phyloP scores from a whole-genome alignment of 2,888 invertebrate genomes.

The Ochlodes sylvanus region DNA sequence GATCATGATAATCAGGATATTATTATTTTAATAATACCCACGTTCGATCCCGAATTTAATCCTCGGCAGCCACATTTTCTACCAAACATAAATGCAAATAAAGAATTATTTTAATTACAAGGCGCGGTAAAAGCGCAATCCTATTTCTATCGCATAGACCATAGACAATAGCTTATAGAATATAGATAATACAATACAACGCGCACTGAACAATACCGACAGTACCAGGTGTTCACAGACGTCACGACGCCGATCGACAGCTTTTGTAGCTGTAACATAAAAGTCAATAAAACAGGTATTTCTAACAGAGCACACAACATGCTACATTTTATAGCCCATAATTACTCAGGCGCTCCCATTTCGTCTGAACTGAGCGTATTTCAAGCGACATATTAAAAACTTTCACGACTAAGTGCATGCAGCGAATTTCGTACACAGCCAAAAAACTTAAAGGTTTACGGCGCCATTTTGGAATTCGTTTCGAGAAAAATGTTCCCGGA shows the following conservation, averaged over 20 bases:
- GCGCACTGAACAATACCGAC: no score
- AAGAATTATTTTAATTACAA: no score
- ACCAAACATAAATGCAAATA: no score
- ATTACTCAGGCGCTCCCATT: background rate
- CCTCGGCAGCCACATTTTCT: no score
- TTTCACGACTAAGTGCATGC: constrained; percentile 21
- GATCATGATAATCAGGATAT: no score
- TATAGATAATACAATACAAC: no score
- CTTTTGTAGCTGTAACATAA: background rate
- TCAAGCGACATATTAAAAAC: constrained; percentile 18
- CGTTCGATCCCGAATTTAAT: no score
- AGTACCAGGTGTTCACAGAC: no score
- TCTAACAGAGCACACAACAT: constrained; percentile 1
- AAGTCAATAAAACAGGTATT: constrained; percentile 6
- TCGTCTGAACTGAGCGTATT: constrained; percentile 4
- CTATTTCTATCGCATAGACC: no score
- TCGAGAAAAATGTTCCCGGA: constrained; percentile 4
- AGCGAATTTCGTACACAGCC: constrained; percentile 20
- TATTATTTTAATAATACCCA: no score
- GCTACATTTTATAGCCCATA: constrained; percentile 8
- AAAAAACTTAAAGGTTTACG: constrained; percentile 17
- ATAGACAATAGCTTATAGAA: no score
- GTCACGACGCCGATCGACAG: background rate
- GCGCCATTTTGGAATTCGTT: constrained; percentile 6
- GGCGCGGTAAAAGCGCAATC: no score